Base-by-base conservation (phyloP, 2,888 invertebrate species). In the Gastracanthus pulcherrimus region DNA sequence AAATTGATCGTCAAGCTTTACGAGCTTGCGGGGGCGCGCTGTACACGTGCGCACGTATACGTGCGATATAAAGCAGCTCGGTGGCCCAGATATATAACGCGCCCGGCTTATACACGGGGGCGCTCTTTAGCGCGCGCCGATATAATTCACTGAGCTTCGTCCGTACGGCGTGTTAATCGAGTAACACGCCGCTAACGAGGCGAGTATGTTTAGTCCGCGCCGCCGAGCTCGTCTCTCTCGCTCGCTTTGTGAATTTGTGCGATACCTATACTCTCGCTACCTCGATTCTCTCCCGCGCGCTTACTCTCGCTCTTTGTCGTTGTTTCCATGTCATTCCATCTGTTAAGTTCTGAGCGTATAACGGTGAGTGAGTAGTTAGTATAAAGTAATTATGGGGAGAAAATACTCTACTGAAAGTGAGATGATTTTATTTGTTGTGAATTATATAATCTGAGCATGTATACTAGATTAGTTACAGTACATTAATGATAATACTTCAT, bases 151-250 rank as follows among this genome's bases (percentile, higher is more conserved):
- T 80, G 81, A 83, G 84, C 83, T 83, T 82, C 84, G 80, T n/a
- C 80, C 84, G 83, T 80, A 81, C 84, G 84, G 84, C 82, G 86
- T 85, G 85, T 86, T 86, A 87, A 87, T 87, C 86, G 85, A 81
- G 86, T 85, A 85, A 86, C 86, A 84, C 81, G 85, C 86, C 85
- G 83, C 86, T 86, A 86, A 87, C 85, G 86, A 86, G 84, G 76
- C 84, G 84, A 86, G 82, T 84, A 83, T 85, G 83, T 85, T 86
- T 84, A 84, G 85, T 82, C 80, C 77, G 80, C 83, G 48, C 75
- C 75, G 66, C 45, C 38, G 7, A n/a, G 60, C 45, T n/a, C 31
- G 7, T 16, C n/a, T n/a, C 13, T 34, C 19, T 7, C 3, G n/a
- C 62, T 34, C 3, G 5, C 26, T 16, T n/a, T n/a, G n/a, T n/a